These are phyloP conservation scores for Pampus argenteus DNA, from an alignment of 2,797 vertebrate genomes.

Conservation along the genomic window DNA sequence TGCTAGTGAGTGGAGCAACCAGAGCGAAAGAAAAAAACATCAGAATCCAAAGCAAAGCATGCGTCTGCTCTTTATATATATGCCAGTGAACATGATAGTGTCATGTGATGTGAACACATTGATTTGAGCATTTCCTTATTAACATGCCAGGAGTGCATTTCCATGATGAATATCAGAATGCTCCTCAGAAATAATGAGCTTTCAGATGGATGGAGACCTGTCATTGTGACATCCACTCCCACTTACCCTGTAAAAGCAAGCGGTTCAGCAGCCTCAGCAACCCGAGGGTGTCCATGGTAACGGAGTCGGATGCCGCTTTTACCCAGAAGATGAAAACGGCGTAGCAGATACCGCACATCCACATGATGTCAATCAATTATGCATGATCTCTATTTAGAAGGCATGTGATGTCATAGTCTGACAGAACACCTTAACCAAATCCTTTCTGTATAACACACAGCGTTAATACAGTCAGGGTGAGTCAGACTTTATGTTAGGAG, in stretches of 20 bases:
- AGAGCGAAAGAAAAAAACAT: not conserved
- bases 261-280: conserved; percentile 30
- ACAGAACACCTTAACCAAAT: conserved; percentile 6
- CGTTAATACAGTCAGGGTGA: conserved; percentile 2
- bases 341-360: conserved; percentile 33
- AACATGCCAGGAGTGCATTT: conserved; percentile 34
- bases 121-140: conserved; percentile 33
- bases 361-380: conserved; percentile 46
- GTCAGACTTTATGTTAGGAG: conserved; percentile 5
- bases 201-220: conserved; percentile 58
- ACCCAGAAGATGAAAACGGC: conserved; percentile 41
- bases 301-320: conserved; percentile 30
- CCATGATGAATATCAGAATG: conserved; percentile 47
- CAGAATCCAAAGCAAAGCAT: not conserved
- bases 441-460: not conserved
- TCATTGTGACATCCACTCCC: conserved; percentile 42
- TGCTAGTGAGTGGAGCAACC: not conserved
- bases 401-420: conserved; percentile 5
- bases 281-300: conserved; percentile 62
- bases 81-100: not conserved
- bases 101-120: conserved; percentile 23
- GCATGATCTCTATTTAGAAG: conserved; percentile 27
- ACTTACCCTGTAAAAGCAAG: conserved; percentile 39
- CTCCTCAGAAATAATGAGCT: conserved; percentile 51
- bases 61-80: not conserved